Evolutionary conservation across 1,140 invertebrate species (phyloP).

Genomic region (Anthonomus grandis): DNA sequence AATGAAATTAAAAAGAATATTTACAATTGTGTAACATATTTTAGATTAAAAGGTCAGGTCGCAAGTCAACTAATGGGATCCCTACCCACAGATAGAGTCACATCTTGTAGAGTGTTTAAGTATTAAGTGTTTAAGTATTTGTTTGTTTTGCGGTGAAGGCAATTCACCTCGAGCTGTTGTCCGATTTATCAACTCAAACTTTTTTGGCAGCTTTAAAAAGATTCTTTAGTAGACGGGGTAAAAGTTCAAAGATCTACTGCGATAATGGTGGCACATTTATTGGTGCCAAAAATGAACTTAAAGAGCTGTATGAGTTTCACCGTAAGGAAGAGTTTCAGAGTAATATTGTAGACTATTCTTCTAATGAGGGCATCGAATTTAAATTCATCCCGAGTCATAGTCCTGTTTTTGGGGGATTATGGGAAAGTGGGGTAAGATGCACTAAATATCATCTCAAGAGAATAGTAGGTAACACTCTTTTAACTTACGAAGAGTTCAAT

Average conservation of each 20-base stretch:
- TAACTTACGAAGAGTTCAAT: slow-evolving; percentile 40
- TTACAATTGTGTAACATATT: background rate
- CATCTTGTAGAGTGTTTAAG: slow-evolving; percentile 17
- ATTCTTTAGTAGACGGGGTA: slow-evolving; percentile 37
- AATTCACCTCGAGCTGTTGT: slow-evolving; percentile 39
- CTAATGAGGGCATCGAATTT: slow-evolving; percentile 9
- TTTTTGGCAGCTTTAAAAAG: slow-evolving; percentile 39
- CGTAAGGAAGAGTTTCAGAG: slow-evolving; percentile 28
- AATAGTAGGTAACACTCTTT: slow-evolving; percentile 30
- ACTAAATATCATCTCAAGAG: slow-evolving; percentile 37
- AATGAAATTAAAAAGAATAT: background rate
- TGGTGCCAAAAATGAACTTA: slow-evolving; percentile 27
- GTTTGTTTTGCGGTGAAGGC: slow-evolving; percentile 29
- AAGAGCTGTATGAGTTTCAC: slow-evolving; percentile 6
- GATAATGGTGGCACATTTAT: slow-evolving; percentile 46
- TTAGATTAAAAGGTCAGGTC: background rate
- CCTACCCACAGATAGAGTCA: background rate
- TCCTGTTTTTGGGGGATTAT: slow-evolving; percentile 17
- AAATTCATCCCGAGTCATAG: slow-evolving; percentile 8
- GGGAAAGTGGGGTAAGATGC: slow-evolving; percentile 32
- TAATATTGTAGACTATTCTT: background rate
- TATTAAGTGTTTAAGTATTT: slow-evolving; percentile 23
- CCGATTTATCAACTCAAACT: slow-evolving; percentile 31
- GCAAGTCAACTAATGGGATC: background rate
- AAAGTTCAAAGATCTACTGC: slow-evolving; percentile 31